A percentile compares a stretch with the other conserved stretches of the same genome.
phyloP scores from a whole-genome alignment of 2,797 vertebrate species.

The Nyctalus aviator region DNA sequence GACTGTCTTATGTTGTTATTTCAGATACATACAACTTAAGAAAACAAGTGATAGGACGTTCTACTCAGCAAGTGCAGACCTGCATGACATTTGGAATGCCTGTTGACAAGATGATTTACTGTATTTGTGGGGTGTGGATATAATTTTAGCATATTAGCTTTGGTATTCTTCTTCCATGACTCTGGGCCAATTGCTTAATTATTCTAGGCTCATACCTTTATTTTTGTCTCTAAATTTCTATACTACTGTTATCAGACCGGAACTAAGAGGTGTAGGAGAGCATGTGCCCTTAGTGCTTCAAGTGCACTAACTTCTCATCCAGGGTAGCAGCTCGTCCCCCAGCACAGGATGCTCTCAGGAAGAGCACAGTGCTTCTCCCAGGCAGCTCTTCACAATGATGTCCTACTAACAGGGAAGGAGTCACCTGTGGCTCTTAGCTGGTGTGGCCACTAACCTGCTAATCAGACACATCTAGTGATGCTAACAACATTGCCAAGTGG shows the following conservation, averaged over 20 bases:
- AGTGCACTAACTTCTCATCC: fast-evolving
- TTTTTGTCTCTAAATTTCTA: not conserved
- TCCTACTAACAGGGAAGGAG: not conserved
- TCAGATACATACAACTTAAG: not conserved
- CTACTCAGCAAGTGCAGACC: not conserved
- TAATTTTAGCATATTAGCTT: not conserved
- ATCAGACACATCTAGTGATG: not conserved
- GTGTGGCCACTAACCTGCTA: not conserved
- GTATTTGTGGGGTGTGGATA: not conserved
- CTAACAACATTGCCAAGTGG: not conserved
- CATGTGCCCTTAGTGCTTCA: not conserved
- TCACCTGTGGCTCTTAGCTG: not conserved
- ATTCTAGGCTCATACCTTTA: not conserved
- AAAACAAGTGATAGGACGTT: not conserved
- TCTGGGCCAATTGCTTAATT: not conserved
- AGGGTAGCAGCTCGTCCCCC: not conserved
- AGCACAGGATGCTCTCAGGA: fast-evolving
- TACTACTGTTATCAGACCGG: not conserved
- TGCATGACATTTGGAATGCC: not conserved
- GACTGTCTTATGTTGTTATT: fast-evolving
- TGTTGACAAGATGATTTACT: not conserved
- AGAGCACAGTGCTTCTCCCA: not conserved
- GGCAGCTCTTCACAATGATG: fast-evolving
- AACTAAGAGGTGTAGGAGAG: not conserved
- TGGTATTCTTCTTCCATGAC: not conserved